These are phyloP conservation scores for Heteractis magnifica DNA, from an alignment of 92 coral and sea anemone genomes.

Conservation along the genomic window DNA sequence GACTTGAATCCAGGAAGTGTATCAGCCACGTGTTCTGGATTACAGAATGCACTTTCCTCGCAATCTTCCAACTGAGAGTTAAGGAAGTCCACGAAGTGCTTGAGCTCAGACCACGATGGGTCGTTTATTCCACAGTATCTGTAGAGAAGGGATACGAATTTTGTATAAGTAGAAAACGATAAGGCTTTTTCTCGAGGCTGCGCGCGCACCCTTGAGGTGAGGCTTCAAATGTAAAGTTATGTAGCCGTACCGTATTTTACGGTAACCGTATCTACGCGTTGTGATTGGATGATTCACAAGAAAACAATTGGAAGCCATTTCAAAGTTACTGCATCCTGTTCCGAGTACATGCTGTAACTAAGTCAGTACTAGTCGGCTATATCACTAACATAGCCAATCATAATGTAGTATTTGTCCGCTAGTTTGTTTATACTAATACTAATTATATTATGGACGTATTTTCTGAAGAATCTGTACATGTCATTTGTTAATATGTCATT, in stretches of 20 bases:
- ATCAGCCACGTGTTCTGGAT: slow-evolving; percentile 49
- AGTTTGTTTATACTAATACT: not conserved
- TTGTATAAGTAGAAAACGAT: too few species aligned
- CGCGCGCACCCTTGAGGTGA: too few species aligned
- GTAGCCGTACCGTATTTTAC: too few species aligned
- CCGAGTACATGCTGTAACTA: too few species aligned
- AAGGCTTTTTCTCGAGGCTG: too few species aligned
- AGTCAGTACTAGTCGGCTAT: too few species aligned
- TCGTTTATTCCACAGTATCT: slow-evolving; percentile 83
- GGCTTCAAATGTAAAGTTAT: too few species aligned
- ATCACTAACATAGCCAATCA: too few species aligned
- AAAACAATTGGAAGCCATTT: not conserved
- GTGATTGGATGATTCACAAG: not conserved
- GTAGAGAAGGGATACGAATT: not conserved
- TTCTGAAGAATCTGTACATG: not conserved
- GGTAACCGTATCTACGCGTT: too few species aligned
- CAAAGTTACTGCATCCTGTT: not conserved
- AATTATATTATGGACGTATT: not conserved
- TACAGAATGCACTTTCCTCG: slow-evolving; percentile 68
- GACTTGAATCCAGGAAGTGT: slow-evolving; percentile 58
- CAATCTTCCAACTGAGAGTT: slow-evolving; percentile 82
- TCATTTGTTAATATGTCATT: too few species aligned
- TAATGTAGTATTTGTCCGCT: too few species aligned
- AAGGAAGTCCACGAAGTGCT: slow-evolving; percentile 79
- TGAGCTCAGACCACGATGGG: slow-evolving; percentile 87